Base-by-base conservation (phyloP, 2,888 invertebrate species). In the Rhabditophanes sp. region DNA sequence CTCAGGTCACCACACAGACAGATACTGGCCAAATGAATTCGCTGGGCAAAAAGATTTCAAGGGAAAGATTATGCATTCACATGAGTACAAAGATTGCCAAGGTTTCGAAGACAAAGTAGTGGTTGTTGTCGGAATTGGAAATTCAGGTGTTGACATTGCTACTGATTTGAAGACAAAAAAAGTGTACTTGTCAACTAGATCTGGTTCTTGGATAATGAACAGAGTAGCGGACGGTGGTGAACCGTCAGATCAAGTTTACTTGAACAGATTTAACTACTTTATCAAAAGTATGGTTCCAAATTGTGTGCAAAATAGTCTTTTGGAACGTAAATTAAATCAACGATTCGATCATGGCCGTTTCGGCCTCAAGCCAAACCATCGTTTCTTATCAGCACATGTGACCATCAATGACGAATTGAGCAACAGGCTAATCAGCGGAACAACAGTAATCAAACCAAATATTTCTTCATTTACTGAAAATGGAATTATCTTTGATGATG, bases 191-290 rank as follows among this genome's bases (percentile, higher is more conserved):
- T 66, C 68, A 14, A 68, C 70, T 0, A 55, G 70, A 1, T 48
- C 68, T 17, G 70, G 71, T 7, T 65, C 68, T 5, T 71, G 71
- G 71, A 58, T 71, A 8, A 59, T 69, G 22, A 65, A 66, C 38
- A 55, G 69, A 11, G 66, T 68, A 9, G 41, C 41, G 42, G 42
- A 42, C n/a, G 25, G 33, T 15, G 42, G 42, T 15, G 43, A 42
- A 12, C 42, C 42, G 6, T 45, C 42, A 12, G 42, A 42, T 26
- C 23, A 37, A 32, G 36, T 35, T 8, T 29, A 36, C 3, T 21
- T 42, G 9, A 42, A 42, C 24, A 26, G 42, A 19, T 42, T 44
- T 22, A 30, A 24, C 2, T 42, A 42, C 34, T 37, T 30, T 6
- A 31, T 42, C 18, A 37, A 37, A 11, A 33, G 37, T 12, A 8